Conservation (phyloP, 2,888 invertebrate species). For the Drosophila diplacantha region DNA sequence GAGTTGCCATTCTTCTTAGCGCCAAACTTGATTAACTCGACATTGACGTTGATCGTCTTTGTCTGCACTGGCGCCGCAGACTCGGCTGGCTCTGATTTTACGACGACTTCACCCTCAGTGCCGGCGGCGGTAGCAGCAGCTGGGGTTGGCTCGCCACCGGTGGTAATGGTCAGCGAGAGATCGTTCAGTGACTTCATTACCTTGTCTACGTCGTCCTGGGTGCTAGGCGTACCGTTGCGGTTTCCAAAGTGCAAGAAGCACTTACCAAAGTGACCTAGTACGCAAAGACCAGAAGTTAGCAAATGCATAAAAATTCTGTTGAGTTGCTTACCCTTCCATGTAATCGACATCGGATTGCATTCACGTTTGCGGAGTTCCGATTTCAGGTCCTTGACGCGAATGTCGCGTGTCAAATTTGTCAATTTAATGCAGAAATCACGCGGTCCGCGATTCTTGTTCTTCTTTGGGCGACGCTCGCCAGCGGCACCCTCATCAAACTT, state of each 20-base stretch:
- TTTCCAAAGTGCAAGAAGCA: constrained; percentile 88
- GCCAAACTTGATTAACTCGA: constrained; percentile 73
- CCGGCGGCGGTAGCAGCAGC: constrained; percentile 45
- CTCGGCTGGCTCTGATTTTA: constrained; percentile 44
- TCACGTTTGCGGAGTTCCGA: constrained; percentile 85
- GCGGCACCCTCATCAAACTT: constrained; percentile 60
- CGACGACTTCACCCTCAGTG: constrained; percentile 51
- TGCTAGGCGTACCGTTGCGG: constrained; percentile 78
- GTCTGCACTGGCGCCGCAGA: constrained; percentile 53
- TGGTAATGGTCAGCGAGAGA: constrained; percentile 72
- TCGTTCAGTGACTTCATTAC: constrained; percentile 76
- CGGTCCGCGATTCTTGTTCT: constrained; percentile 65
- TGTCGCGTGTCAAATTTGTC: constrained; percentile 85
- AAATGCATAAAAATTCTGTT: not conserved
- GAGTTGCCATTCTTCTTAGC: constrained; percentile 56
- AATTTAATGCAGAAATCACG: constrained; percentile 79
- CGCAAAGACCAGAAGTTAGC: not conserved
- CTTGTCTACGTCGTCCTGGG: constrained; percentile 75
- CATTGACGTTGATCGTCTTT: constrained; percentile 72
- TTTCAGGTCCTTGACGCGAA: constrained; percentile 86
- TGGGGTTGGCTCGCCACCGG: constrained; percentile 49
- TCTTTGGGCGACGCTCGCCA: constrained; percentile 62
- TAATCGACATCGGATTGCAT: constrained; percentile 86
- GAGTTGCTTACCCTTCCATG: constrained; percentile 81
- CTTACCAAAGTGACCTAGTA: constrained; percentile 81